Base-by-base conservation (phyloP, 1,140 invertebrate species). In the Zophobas morio region DNA sequence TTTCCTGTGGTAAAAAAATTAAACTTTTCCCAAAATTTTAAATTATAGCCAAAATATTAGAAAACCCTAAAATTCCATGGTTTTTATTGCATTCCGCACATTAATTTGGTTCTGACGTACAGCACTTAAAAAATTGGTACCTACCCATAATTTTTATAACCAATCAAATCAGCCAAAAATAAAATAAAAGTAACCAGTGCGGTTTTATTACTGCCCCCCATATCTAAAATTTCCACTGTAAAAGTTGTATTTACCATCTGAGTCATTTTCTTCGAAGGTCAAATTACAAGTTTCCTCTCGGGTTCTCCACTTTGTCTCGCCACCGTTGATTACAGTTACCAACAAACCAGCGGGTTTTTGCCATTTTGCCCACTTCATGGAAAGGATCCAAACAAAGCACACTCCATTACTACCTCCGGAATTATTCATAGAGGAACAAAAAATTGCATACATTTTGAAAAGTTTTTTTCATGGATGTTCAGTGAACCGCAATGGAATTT, bases 181-280 rank as follows among this genome's bases (percentile, higher is more conserved):
- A 46, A 4, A 4, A 46, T 3, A 46, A 4, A 46, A 4, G 3
- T 8, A 46, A 53, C 2, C 20, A 2, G 4, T 53, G 4, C 34
- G 3, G 54, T 33, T 5, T 35, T 35, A 4, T 53, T 8, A 6
- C 20, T 53, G 49, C 49, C 8, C 5, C 5, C 54, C 1, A 57
- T 2, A 40, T 42, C n/a, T 40, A 66, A 66, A 66, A 42, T 66
- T 66, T 66, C 60, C 60, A 66, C 60, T 32, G 39, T 32, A 66
- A 42, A 66, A 42, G 3, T 66, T 42, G 60, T 42, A 66, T 32
- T 66, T 66, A 66, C 39, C 60, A 66, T 46, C 60, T 66, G 60
- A 66, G 60, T 66, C 60, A 66, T 66, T 66, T 66, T 66, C 60
- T 42, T 42, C 39, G 60, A 66, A 66, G 60, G 60, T 66, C 60